Conservation (phyloP, 2,888 invertebrate genomes). For the Phoronis australis region DNA sequence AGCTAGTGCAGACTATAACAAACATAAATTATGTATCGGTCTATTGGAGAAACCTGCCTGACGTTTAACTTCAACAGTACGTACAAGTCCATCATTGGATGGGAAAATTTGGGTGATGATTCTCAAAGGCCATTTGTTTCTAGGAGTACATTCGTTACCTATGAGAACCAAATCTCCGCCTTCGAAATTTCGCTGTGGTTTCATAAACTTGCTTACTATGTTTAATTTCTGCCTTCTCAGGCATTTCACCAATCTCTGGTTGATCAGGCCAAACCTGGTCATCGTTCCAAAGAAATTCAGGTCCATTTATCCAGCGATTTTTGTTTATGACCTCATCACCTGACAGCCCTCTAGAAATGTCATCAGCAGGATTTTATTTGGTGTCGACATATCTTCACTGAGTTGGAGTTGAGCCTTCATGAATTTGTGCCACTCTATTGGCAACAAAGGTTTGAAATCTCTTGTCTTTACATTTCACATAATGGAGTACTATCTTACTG, state of each 20-base stretch:
- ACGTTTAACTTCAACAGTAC: neutral
- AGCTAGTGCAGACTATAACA: neutral
- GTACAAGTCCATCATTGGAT: neutral
- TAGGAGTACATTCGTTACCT: neutral
- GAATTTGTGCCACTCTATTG: conserved; percentile 2
- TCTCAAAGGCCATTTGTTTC: conserved; percentile 1
- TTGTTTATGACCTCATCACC: neutral
- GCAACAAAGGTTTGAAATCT: conserved; percentile 7
- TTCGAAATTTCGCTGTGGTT: neutral
- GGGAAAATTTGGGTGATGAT: neutral
- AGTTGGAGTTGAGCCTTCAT: neutral
- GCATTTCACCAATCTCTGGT: neutral
- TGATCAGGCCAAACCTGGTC: neutral
- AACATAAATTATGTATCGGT: neutral
- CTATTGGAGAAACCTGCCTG: neutral
- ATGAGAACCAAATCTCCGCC: conserved; percentile 3
- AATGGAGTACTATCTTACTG: conserved; percentile 2
- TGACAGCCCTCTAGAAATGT: neutral
- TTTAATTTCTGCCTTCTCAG: conserved; percentile 1
- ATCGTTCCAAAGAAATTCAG: conserved; percentile 1
- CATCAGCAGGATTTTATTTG: conserved; percentile 5
- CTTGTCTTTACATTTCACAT: conserved; percentile 3
- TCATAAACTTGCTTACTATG: neutral
- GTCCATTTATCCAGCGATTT: conserved; percentile 1
- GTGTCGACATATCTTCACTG: conserved; percentile 5